Conservation (phyloP, 2,113 vertebrate genomes). For the Coturnix japonica region DNA sequence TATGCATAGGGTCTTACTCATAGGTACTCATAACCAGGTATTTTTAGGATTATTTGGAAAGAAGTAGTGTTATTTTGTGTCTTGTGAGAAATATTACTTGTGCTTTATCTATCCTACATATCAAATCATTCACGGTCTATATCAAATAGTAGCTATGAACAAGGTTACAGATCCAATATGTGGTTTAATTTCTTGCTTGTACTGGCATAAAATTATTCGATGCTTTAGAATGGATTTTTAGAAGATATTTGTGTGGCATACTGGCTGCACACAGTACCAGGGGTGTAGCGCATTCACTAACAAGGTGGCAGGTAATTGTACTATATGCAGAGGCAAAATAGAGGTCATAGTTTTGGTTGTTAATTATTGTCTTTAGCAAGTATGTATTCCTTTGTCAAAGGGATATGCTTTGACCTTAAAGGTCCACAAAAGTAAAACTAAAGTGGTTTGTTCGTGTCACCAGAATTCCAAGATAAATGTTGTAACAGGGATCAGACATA, state of each 20-base stretch:
- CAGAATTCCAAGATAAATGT: slow-evolving; percentile 8
- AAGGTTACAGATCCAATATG: neutral
- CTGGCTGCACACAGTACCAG: neutral
- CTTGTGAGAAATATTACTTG: neutral
- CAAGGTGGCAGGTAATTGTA: neutral
- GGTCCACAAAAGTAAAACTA: neutral
- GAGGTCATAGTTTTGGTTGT: neutral
- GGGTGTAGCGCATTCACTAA: neutral
- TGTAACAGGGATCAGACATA: neutral
- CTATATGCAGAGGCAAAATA: neutral
- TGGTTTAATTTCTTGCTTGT: neutral
- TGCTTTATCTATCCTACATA: neutral
- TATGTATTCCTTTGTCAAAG: neutral
- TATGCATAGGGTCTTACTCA: neutral
- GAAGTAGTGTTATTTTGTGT: neutral
- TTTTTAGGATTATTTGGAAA: neutral
- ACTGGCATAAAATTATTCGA: neutral
- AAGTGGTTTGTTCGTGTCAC: neutral
- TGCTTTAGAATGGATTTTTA: neutral
- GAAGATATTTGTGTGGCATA: neutral
- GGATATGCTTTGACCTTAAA: neutral
- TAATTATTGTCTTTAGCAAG: neutral
- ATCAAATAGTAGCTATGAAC: neutral
- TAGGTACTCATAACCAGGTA: neutral
- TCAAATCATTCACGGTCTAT: neutral